Base-by-base conservation (phyloP, 2,797 vertebrate species). In the Tenualosa ilisha region DNA sequence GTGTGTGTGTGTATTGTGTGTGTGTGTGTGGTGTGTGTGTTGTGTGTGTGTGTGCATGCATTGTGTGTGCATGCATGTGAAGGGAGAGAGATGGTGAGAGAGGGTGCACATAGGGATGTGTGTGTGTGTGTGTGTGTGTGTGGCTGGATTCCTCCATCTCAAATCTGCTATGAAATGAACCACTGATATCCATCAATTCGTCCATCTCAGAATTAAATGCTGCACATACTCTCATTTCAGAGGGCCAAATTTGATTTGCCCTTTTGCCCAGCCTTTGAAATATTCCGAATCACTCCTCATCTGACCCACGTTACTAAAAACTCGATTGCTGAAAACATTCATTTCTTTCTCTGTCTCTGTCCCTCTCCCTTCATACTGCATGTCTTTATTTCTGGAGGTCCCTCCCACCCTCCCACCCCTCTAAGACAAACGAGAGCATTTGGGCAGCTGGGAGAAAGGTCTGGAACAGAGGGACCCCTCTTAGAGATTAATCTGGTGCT, bases 401-500 rank as follows among this genome's bases (percentile, higher is more conserved):
- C n/a, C 22, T 24, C 5, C 31, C 31, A 8, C 31, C 6, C 68
- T 31, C 13, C 5, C 31, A 0, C 24, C 31, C 6, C 68, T 31
- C 13, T 0, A 65, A 3, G 26, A 65, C n/a, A 24, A 3, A 31
- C n/a, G 63, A 4, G 63, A 12, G 63, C 24, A 7, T 12, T 11
- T 3, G 51, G 51, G 51, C 15, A 9, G 11, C 0, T n/a, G 26
- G 63, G 63, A 12, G 11, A 31, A 31, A 31, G 63, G 63, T 65
- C 63, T 24, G n/a, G 63, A 31, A 31, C 24, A 31, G 63, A 31
- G 63, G 63, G 63, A 65, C 68, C 37, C 68, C 68, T 26, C 68
- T 40, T 26, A 12, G 68, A 59, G 51, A 59, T 22, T 72, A 81
- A 83, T 82, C 59, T 82, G 81, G 46, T 46, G 22, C 82, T 85